These are phyloP conservation scores for Drosophila equinoxialis DNA, from an alignment of 1,140 invertebrate species.

Conservation along the genomic window DNA sequence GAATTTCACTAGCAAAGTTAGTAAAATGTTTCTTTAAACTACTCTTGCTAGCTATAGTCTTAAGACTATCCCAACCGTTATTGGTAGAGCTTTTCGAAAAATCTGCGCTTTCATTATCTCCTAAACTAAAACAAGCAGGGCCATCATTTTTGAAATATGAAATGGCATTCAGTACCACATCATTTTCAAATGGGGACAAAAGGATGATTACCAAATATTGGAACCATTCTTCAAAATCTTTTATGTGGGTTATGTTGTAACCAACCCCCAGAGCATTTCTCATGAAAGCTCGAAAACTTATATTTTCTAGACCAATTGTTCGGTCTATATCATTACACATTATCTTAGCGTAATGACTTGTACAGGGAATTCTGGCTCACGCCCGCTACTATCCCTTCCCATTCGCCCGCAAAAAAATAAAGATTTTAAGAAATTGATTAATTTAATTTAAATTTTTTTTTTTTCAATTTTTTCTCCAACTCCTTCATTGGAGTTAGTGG, in stretches of 20 bases:
- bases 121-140: no score
- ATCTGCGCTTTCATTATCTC: no score
- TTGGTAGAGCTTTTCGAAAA: neutral
- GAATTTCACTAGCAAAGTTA: neutral
- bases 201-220: neutral
- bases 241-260: neutral
- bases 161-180: no score
- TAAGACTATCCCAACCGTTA: neutral
- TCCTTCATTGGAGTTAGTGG: no score
- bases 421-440: no score
- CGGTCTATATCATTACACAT: neutral
- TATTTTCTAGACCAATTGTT: neutral
- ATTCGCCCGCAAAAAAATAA: no score
- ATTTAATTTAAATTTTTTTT: no score
- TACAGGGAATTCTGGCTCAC: neutral
- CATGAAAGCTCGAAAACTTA: neutral
- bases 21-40: neutral
- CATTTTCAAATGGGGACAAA: neutral
- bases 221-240: constrained; percentile 1
- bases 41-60: neutral
- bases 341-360: constrained; percentile 1
- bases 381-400: no score
- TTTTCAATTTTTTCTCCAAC: no score
- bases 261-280: constrained; percentile 3
- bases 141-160: no score